A percentile compares a stretch with the other conserved stretches of the same genome.
phyloP scores from a whole-genome alignment of 2,113 vertebrate genomes.

The Erythrocercus mccallii region DNA sequence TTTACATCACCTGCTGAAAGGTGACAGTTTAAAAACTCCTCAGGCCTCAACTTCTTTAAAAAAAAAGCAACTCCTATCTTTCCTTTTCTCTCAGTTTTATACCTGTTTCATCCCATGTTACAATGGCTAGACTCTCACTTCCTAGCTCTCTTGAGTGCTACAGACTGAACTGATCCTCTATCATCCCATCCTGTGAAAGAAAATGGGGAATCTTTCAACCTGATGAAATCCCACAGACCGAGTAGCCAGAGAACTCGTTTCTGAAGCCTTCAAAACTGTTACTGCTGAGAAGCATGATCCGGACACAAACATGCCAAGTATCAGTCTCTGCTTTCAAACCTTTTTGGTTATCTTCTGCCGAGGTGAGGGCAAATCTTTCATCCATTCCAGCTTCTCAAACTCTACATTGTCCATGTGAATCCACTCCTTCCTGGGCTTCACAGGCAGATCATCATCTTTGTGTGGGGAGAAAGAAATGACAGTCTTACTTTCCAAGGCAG shows the following conservation, averaged over 20 bases:
- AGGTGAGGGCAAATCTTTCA: conserved; percentile 82
- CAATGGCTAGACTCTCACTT: not conserved
- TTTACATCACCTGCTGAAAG: not conserved
- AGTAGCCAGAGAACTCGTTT: not conserved
- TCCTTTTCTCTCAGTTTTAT: not conserved
- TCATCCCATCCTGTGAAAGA: not conserved
- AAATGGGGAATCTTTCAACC: not conserved
- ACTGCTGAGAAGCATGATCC: not conserved
- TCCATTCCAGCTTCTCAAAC: conserved; percentile 94
- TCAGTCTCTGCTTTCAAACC: conserved; percentile 61
- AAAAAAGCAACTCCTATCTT: not conserved
- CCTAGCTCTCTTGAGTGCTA: not conserved
- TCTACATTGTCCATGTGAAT: conserved; percentile 92
- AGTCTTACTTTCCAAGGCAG: not conserved
- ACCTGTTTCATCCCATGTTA: not conserved
- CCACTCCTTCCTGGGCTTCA: conserved; percentile 89
- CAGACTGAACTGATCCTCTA: not conserved
- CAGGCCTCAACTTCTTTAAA: not conserved
- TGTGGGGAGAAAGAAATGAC: not conserved
- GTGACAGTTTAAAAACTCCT: not conserved
- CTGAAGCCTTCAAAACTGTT: not conserved
- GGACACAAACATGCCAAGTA: not conserved
- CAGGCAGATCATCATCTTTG: conserved; percentile 71
- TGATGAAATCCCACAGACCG: not conserved
- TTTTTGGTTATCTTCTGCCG: conserved; percentile 81